These are phyloP conservation scores for Lysiphlebus fabarum DNA, from an alignment of 1,140 invertebrate genomes.

Conservation along the genomic window DNA sequence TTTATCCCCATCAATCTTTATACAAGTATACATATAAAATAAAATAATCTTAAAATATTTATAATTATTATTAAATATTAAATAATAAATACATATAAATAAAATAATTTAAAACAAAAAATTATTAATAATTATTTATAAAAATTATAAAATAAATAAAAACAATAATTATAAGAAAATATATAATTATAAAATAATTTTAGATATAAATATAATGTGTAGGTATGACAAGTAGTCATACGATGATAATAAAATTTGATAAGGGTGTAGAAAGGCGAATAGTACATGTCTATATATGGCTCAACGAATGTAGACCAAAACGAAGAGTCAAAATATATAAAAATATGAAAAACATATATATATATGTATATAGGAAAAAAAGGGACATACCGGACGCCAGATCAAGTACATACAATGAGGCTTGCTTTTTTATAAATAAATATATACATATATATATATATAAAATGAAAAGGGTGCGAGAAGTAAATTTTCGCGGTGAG, in stretches of 20 bases:
- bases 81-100: no score
- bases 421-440: no score
- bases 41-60: no score
- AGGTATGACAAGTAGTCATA: constrained; percentile 27
- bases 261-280: constrained; percentile 44
- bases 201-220: constrained; percentile 13
- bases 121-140: no score
- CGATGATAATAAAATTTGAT: constrained; percentile 56
- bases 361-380: no score
- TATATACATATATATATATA: no score
- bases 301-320: constrained; percentile 1
- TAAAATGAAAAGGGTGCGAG: constrained; percentile 18
- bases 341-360: no score
- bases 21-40: background rate
- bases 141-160: no score
- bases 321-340: background rate
- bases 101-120: no score
- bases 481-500: constrained; percentile 14
- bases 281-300: constrained; percentile 1
- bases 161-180: constrained; percentile 6
- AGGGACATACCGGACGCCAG: no score
- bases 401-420: background rate
- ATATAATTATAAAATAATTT: constrained; percentile 39
- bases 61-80: no score
- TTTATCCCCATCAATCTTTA: no score